phyloP scores from a whole-genome alignment of 1,140 invertebrate species.

The Elymnias hypermnestra region DNA sequence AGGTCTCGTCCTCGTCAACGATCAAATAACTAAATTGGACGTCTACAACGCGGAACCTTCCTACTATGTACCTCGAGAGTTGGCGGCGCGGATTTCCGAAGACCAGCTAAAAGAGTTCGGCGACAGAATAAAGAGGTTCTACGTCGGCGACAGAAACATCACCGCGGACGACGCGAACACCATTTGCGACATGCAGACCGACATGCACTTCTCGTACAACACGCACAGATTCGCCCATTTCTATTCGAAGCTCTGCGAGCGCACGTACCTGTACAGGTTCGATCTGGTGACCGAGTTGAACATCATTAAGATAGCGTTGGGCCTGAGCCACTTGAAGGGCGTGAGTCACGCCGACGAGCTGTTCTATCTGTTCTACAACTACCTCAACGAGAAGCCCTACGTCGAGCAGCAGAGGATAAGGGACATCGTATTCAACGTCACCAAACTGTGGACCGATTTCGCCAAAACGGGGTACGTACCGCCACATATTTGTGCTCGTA shows the following conservation, averaged over 20 bases:
- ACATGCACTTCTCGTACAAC: slow-evolving; percentile 33
- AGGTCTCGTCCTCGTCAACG: slow-evolving; percentile 63
- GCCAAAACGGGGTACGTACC: slow-evolving; percentile 82
- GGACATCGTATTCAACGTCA: slow-evolving; percentile 59
- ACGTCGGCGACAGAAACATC: slow-evolving; percentile 60
- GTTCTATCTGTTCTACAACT: slow-evolving; percentile 79
- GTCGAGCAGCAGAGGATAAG: slow-evolving; percentile 46
- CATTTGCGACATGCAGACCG: slow-evolving; percentile 28
- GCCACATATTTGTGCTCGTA: no score
- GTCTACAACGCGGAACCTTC: slow-evolving; percentile 39
- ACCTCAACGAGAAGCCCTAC: slow-evolving; percentile 44
- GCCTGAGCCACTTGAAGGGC: slow-evolving; percentile 50
- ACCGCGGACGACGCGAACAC: slow-evolving; percentile 34
- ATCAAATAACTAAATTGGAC: slow-evolving; percentile 28
- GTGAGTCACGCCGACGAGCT: slow-evolving; percentile 80
- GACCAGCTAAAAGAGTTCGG: slow-evolving; percentile 41
- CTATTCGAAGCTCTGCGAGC: slow-evolving; percentile 24
- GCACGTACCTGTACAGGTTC: slow-evolving; percentile 75
- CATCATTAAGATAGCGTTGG: slow-evolving; percentile 37
- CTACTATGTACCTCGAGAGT: slow-evolving; percentile 41
- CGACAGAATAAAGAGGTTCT: slow-evolving; percentile 57
- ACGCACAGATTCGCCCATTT: slow-evolving; percentile 56
- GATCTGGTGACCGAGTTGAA: slow-evolving; percentile 64
- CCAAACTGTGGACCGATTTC: slow-evolving; percentile 83
- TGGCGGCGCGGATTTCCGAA: slow-evolving; percentile 23